Evolutionary conservation across 2,797 vertebrate species (phyloP).

Genomic region (Caiman crocodilus): DNA sequence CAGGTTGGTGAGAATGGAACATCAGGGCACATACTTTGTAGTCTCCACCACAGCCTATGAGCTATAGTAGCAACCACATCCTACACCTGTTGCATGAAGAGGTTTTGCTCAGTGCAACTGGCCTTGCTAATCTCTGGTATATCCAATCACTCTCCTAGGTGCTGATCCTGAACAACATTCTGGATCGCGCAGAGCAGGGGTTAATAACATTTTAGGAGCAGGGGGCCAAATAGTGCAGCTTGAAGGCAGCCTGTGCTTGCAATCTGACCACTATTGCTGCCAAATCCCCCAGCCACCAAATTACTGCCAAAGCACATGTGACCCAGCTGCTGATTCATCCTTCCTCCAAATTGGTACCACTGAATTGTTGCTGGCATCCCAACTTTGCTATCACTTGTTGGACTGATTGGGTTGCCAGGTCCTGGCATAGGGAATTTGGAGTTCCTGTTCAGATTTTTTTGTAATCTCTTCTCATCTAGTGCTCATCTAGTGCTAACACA

Average conservation of each 20-base stretch:
- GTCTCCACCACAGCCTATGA: neutral
- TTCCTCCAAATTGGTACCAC: no score
- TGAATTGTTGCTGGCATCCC: no score
- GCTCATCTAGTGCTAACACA: neutral
- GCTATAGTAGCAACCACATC: neutral
- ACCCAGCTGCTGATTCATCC: no score
- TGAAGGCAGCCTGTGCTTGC: no score
- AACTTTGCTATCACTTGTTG: no score
- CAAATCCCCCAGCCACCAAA: no score
- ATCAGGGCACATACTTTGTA: neutral
- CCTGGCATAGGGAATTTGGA: no score
- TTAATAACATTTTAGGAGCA: no score
- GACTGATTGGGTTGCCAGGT: no score
- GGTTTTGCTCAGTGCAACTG: neutral
- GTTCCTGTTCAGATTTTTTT: neutral
- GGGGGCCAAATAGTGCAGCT: no score
- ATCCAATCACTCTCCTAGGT: neutral
- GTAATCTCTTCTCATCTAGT: neutral
- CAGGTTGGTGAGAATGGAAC: neutral
- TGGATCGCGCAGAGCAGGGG: neutral
- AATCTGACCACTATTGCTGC: no score
- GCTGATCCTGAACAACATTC: neutral
- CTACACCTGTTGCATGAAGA: neutral
- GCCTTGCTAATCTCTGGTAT: neutral
- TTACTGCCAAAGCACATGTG: no score